Conservation (phyloP, 2,888 invertebrate genomes). For the Chouioia cunea region DNA sequence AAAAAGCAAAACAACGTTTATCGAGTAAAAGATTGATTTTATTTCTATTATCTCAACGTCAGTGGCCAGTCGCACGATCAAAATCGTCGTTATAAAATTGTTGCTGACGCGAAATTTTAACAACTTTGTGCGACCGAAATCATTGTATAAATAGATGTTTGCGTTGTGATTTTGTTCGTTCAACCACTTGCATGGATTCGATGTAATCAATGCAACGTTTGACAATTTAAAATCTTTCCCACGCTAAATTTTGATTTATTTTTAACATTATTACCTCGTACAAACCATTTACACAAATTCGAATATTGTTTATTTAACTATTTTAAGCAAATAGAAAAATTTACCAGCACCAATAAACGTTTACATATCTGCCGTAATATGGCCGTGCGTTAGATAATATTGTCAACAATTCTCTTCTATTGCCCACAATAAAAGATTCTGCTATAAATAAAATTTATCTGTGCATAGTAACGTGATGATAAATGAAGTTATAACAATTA, state of each 20-base stretch:
- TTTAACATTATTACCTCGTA: not conserved
- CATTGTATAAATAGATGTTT: constrained; percentile 1
- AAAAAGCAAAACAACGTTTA: not conserved
- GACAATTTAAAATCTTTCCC: constrained; percentile 16
- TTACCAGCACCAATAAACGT: constrained; percentile 38
- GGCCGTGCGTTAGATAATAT: constrained; percentile 24
- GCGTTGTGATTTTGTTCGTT: constrained; percentile 6
- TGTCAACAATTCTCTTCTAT: constrained; percentile 8
- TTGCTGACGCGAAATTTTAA: constrained; percentile 22
- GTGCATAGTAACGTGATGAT: no score
- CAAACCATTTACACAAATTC: not conserved
- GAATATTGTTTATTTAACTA: not conserved
- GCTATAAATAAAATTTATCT: constrained; percentile 19
- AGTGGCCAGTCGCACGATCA: constrained; percentile 24
- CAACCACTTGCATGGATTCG: constrained; percentile 9
- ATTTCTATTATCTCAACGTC: constrained; percentile 29
- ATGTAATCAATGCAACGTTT: constrained; percentile 8
- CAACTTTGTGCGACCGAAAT: constrained; percentile 16
- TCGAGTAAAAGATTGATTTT: constrained; percentile 10
- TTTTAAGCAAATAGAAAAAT: constrained; percentile 25
- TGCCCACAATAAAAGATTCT: constrained; percentile 13
- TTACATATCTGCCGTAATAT: not conserved
- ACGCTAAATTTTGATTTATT: not conserved
- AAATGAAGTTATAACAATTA: no score
- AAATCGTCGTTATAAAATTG: constrained; percentile 30